phyloP scores from a whole-genome alignment of 2,888 invertebrate species.

The Vandiemenella viatica region DNA sequence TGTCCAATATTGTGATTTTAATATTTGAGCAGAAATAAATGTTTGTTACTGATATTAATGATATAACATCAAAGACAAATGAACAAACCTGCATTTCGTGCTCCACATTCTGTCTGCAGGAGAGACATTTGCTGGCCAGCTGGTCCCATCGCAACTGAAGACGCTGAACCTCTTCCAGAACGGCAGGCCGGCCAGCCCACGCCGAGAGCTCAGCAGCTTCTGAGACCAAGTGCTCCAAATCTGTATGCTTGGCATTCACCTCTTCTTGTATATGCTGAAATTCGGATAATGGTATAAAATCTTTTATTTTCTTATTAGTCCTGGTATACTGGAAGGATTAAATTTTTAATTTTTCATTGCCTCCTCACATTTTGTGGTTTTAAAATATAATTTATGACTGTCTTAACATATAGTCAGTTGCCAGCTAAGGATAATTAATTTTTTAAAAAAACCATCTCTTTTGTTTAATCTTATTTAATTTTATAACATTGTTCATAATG shows the following conservation, averaged over 20 bases:
- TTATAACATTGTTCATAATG: too few relatives aligned
- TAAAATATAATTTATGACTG: too few relatives aligned
- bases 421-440: too few relatives aligned
- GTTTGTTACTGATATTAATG: neutral
- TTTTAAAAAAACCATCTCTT: too few relatives aligned
- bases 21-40: neutral
- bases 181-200: conserved; percentile 50
- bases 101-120: conserved; percentile 52
- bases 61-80: neutral
- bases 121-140: conserved; percentile 44
- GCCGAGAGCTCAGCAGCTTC: conserved; percentile 63
- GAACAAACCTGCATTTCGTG: conserved; percentile 46
- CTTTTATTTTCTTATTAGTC: neutral
- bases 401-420: too few relatives aligned
- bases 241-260: conserved; percentile 59
- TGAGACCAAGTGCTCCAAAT: conserved; percentile 54
- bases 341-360: too few relatives aligned
- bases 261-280: conserved; percentile 62
- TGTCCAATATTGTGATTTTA: neutral
- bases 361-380: too few relatives aligned
- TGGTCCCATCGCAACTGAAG: conserved; percentile 56
- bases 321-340: too few relatives aligned
- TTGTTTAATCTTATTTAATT: too few relatives aligned
- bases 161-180: conserved; percentile 49
- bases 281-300: neutral